Evolutionary conservation across 1,140 invertebrate genomes (phyloP).

Genomic region (Hylaeus volcanicus): DNA sequence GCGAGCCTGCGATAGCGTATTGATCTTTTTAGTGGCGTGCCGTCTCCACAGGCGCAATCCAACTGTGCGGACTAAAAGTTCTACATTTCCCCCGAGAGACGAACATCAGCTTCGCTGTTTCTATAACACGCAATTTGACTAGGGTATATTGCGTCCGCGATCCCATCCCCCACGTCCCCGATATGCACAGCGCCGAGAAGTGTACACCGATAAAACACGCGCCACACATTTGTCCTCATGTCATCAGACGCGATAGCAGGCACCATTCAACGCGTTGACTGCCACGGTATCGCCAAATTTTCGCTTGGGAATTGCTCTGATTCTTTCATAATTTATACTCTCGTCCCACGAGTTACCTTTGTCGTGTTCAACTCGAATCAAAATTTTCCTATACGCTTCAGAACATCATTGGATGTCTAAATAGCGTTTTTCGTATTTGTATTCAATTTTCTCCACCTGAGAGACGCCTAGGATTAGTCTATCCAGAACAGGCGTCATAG

Average conservation of each 20-base stretch:
- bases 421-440: too few species aligned
- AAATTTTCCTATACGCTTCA: too few species aligned
- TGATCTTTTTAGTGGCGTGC: slow-evolving; percentile 80
- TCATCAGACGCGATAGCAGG: neutral
- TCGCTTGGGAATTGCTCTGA: too few species aligned
- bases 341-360: too few species aligned
- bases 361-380: too few species aligned
- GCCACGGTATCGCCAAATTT: too few species aligned
- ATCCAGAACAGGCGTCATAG: too few species aligned
- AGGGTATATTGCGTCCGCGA: slow-evolving; percentile 64
- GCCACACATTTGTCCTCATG: neutral
- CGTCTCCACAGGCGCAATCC: slow-evolving; percentile 78
- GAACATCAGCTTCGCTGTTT: slow-evolving; percentile 78
- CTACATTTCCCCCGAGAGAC: slow-evolving; percentile 80
- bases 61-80: slow-evolving; percentile 76
- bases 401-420: too few species aligned
- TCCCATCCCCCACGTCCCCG: neutral
- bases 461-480: too few species aligned
- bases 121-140: slow-evolving; percentile 80
- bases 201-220: slow-evolving; percentile 31
- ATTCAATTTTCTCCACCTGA: too few species aligned
- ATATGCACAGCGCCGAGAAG: neutral
- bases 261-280: too few species aligned
- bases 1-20: slow-evolving; percentile 77
- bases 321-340: too few species aligned